phyloP scores from a whole-genome alignment of 2,888 invertebrate species.

The Mylabris sibirica region DNA sequence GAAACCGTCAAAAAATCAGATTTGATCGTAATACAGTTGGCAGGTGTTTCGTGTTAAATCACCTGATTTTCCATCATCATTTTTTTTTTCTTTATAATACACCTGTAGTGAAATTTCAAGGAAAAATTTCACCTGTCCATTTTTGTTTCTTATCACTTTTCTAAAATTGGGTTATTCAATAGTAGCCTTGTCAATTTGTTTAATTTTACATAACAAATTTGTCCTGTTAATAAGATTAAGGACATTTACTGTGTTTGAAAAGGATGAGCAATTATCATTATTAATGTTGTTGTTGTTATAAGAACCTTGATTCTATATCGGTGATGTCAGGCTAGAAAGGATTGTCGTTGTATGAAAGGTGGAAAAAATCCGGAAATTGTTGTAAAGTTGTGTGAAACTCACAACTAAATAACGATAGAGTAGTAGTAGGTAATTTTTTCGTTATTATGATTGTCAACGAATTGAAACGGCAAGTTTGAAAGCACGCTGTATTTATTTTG shows the following conservation, averaged over 20 bases:
- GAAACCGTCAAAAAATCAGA: too few species aligned
- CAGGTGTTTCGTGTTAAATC: not conserved
- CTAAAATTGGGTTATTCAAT: too few species aligned
- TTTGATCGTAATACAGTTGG: not conserved
- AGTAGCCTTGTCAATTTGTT: not conserved
- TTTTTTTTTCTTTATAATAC: not conserved
- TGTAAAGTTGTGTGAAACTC: not conserved
- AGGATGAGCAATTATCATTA: not conserved
- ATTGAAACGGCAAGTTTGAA: too few species aligned
- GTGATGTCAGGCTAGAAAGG: conserved; percentile 1
- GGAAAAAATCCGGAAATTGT: not conserved
- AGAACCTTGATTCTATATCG: not conserved
- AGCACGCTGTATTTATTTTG: not conserved
- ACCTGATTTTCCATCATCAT: not conserved
- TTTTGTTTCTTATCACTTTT: not conserved
- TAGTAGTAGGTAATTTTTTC: not conserved
- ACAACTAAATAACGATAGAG: not conserved
- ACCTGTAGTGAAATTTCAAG: not conserved
- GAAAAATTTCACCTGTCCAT: not conserved
- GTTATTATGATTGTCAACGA: too few species aligned
- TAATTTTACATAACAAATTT: conserved; percentile 7
- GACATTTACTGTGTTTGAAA: not conserved
- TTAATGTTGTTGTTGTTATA: not conserved
- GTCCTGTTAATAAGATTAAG: conserved; percentile 10
- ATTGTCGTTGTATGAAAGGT: not conserved